Evolutionary conservation across 2,888 invertebrate genomes (phyloP).

Genomic region (Meganola albula): DNA sequence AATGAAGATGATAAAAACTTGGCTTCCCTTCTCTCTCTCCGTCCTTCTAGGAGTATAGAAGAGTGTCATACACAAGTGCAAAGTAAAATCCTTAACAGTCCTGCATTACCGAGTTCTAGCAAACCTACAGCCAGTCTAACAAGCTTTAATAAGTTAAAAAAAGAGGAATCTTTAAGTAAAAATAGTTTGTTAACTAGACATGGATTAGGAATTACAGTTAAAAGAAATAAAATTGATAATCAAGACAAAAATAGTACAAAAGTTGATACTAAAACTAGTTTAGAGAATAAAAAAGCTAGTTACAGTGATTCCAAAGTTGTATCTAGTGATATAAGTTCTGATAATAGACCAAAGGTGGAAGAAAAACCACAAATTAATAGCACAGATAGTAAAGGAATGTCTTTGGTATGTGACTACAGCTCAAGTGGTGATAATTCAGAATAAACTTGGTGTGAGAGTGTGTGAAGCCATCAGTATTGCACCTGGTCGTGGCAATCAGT

Average conservation of each 20-base stretch:
- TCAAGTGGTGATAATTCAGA: conserved; percentile 59
- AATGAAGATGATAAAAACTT: conserved; percentile 86
- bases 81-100: conserved; percentile 71
- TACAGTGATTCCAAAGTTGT: conserved; percentile 1
- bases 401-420: conserved; percentile 57
- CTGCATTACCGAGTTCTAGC: conserved; percentile 76
- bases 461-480: neutral
- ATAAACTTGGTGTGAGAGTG: conserved; percentile 10
- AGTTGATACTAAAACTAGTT: conserved; percentile 3
- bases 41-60: conserved; percentile 79
- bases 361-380: conserved; percentile 8
- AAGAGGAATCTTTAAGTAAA: conserved; percentile 71
- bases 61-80: conserved; percentile 74
- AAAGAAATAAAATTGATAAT: conserved; percentile 33
- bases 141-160: conserved; percentile 75
- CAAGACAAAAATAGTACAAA: conserved; percentile 2
- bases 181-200: conserved; percentile 47
- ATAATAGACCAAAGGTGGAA: conserved; percentile 5
- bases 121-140: conserved; percentile 58
- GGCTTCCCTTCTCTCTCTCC: conserved; percentile 85
- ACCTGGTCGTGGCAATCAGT: too few relatives aligned
- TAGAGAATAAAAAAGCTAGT: conserved; percentile 3
- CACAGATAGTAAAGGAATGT: conserved; percentile 23
- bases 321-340: conserved; percentile 10
- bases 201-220: conserved; percentile 59